Percentiles rank a stretch among this genome's conserved stretches.
These are phyloP conservation scores for Melanotaenia trifasciata DNA, from an alignment of 2,797 vertebrate species.

Conservation along the genomic window DNA sequence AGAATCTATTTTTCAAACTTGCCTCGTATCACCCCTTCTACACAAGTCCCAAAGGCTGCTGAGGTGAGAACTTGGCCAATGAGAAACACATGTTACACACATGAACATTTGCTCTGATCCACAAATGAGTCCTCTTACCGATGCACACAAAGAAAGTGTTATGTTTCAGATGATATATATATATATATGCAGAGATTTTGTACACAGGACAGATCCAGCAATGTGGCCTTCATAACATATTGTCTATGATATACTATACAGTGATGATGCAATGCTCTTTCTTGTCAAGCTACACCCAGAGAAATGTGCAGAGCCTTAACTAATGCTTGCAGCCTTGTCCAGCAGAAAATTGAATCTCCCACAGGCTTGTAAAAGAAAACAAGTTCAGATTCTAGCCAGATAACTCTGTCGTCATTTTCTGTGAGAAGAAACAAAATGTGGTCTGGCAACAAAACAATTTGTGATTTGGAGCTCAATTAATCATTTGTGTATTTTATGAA, in stretches of 20 bases:
- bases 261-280: constrained; percentile 62
- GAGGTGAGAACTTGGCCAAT: constrained; percentile 71
- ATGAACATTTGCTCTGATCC: constrained; percentile 27
- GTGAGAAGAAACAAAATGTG: constrained; percentile 63
- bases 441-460: constrained; percentile 50
- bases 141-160: constrained; percentile 37
- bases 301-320: constrained; percentile 30
- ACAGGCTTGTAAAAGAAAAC: constrained; percentile 41
- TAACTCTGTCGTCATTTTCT: constrained; percentile 63
- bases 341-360: constrained; percentile 42
- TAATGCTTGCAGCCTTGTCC: constrained; percentile 32
- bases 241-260: constrained; percentile 43
- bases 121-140: constrained; percentile 9
- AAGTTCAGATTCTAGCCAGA: constrained; percentile 64
- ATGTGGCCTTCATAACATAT: constrained; percentile 41
- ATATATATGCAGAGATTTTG: constrained; percentile 43
- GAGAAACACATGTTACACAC: constrained; percentile 73
- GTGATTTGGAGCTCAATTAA: constrained; percentile 31
- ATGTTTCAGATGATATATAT: constrained; percentile 63
- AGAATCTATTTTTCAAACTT: constrained; percentile 46
- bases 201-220: constrained; percentile 52
- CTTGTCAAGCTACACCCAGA: constrained; percentile 39
- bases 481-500: background rate
- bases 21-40: constrained; percentile 45
- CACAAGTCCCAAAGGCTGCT: constrained; percentile 52